Evolutionary conservation across 2,797 vertebrate genomes (phyloP), one percentile per base, ranked within the genome.

Genomic region (Labroides dimidiatus): DNA sequence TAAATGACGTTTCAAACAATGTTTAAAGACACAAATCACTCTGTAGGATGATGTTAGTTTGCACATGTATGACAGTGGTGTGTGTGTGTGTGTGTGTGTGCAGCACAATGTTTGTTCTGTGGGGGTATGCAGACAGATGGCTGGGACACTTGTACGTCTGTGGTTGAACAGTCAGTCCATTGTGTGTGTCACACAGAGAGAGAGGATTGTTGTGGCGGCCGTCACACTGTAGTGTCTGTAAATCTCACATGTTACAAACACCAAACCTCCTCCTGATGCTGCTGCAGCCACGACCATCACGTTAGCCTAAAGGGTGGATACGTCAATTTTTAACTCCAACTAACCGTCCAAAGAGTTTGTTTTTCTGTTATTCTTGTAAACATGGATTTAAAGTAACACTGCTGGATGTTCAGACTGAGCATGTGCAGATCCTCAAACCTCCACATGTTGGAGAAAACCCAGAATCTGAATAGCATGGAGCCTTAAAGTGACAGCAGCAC

Each of bases 81-180:
- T 6, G 30, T 6, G 63, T 27, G 19, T 78, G 71, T 84, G 72
- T 64, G 65, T 66, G 66, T 65, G 55, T 68, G 59, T 52, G 49
- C 70, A 76, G 84, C 83, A 93, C 93, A 94, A 88, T 93, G 93
- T 93, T 93, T 93, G 89, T 92, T 89, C 89, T 93, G 89, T 93
- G 91, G 85, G 82, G 89, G 77, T 77, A 84, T 84, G 87, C 85
- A 88, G 93, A 93, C 93, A 94, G 93, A 94, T 94, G 93, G 93
- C 90, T 56, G 51, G 87, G 87, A 91, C 91, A 89, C 91, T 93
- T 91, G 84, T 91, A 88, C 70, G 86, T 88, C 90, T 90, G 78
- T 84, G 84, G 78, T 65, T 77, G 73, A 91, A 94, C 92, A 94
- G 90, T 87, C 81, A 64, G 33, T 57, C 79, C 84, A 91, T 94